phyloP scores from a whole-genome alignment of 2,797 vertebrate genomes.

The Margarornis squamiger region DNA sequence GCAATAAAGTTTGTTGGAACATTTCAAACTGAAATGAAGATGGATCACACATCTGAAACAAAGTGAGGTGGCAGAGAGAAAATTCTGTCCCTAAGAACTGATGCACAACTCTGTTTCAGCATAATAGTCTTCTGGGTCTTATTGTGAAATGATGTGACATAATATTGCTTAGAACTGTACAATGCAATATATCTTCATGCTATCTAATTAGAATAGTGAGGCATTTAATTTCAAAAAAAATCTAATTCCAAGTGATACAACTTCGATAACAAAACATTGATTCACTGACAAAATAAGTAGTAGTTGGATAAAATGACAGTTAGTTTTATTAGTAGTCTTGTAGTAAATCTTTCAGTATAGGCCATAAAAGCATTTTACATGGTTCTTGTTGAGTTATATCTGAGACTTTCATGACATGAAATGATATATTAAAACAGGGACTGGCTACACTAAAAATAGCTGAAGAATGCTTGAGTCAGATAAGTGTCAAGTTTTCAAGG shows the following conservation, averaged over 20 bases:
- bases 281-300: background rate
- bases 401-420: background rate
- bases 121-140: background rate
- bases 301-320: background rate
- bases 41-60: background rate
- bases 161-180: background rate
- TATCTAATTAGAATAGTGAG: background rate
- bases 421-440: background rate
- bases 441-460: background rate
- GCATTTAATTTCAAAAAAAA: background rate
- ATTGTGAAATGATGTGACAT: background rate
- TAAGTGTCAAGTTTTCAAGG: background rate
- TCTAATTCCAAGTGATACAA: background rate
- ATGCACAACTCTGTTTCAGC: background rate
- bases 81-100: background rate
- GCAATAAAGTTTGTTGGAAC: background rate
- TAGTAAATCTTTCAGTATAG: background rate
- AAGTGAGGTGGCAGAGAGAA: background rate
- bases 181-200: background rate
- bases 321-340: background rate
- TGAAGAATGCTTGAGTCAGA: background rate
- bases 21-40: background rate
- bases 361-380: background rate
- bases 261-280: background rate
- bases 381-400: background rate